These are phyloP conservation scores for Dryobotodes eremita DNA, from an alignment of 2,888 invertebrate species.

Conservation along the genomic window DNA sequence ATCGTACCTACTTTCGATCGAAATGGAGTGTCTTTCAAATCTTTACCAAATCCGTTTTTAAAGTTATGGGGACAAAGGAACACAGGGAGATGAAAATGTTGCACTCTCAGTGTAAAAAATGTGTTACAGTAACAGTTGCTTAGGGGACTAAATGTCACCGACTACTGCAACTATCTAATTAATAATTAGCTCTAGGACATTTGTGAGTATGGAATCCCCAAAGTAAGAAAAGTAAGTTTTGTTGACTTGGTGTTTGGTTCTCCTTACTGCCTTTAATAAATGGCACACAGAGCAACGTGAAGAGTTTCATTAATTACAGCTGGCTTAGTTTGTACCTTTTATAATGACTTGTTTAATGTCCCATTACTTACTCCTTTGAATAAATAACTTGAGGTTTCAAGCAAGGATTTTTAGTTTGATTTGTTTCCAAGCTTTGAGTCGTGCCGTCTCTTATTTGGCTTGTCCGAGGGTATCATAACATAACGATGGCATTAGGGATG, in stretches of 20 bases:
- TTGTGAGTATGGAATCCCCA: background rate
- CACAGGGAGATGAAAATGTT: background rate
- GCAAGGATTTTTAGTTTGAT: background rate
- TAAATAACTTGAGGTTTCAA: background rate
- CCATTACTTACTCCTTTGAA: background rate
- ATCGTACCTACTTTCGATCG: slow-evolving; percentile 12
- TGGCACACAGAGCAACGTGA: background rate
- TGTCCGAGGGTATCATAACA: background rate
- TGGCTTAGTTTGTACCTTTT: slow-evolving; percentile 3
- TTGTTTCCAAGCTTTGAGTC: background rate
- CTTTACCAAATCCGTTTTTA: slow-evolving; percentile 9
- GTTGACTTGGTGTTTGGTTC: slow-evolving; percentile 1
- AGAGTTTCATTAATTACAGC: slow-evolving; percentile 6
- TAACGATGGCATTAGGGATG: background rate
- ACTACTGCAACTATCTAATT: background rate
- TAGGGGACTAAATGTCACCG: background rate
- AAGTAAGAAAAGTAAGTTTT: slow-evolving; percentile 11
- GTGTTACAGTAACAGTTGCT: background rate
- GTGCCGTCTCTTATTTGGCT: background rate
- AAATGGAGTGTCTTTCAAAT: slow-evolving; percentile 18
- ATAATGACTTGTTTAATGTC: slow-evolving; percentile 4
- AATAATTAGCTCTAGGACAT: background rate
- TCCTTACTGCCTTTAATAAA: background rate
- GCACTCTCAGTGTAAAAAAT: background rate
- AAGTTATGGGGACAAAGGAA: background rate